phyloP scores from a whole-genome alignment of 2,113 vertebrate genomes.

The Acrocephalus kingi region DNA sequence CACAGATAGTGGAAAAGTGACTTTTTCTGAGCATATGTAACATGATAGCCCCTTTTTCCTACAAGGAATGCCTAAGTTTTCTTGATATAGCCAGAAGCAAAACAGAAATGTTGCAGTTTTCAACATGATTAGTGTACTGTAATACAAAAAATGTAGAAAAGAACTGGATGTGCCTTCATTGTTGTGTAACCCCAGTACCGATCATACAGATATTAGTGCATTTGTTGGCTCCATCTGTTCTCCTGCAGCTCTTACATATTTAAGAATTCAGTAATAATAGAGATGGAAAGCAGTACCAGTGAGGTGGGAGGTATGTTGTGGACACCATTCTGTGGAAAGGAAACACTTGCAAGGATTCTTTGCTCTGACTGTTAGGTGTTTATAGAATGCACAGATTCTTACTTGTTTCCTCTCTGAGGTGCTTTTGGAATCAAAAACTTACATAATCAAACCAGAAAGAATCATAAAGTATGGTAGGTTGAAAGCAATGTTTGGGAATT shows the following conservation, averaged over 20 bases:
- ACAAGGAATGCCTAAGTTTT: neutral
- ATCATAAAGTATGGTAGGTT: neutral
- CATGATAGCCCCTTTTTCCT: neutral
- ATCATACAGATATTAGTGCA: neutral
- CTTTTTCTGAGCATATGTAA: neutral
- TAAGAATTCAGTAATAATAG: neutral
- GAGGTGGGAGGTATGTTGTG: neutral
- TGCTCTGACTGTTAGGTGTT: neutral
- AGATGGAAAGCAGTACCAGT: neutral
- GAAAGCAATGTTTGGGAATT: neutral
- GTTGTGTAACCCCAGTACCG: neutral
- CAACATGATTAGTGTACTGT: neutral
- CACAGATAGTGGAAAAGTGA: neutral
- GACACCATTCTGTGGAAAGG: neutral
- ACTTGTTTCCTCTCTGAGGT: neutral
- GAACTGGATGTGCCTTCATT: neutral
- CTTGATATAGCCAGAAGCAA: neutral
- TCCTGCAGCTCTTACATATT: neutral
- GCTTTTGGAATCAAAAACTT: neutral
- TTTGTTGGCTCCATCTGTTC: neutral
- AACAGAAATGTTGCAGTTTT: neutral
- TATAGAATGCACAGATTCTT: neutral
- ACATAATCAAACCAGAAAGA: neutral
- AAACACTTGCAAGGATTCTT: neutral
- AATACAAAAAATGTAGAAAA: neutral